phyloP scores from a whole-genome alignment of 1,140 invertebrate species.

The Musca vetustissima region DNA sequence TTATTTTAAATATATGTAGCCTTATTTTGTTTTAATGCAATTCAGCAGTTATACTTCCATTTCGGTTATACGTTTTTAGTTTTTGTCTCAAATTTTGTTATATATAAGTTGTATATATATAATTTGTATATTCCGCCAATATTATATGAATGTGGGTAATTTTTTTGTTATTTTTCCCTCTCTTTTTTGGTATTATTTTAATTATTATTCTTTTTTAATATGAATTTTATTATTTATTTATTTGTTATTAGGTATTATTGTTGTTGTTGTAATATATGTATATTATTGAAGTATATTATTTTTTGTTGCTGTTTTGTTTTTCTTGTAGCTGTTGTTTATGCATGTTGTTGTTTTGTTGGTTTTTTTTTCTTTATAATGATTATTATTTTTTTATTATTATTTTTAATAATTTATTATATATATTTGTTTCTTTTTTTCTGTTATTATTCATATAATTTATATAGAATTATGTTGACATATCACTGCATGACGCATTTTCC shows the following conservation, averaged over 20 bases:
- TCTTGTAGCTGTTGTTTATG: slow-evolving; percentile 29
- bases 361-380: no score
- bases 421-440: slow-evolving; percentile 31
- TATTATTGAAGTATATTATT: slow-evolving; percentile 21
- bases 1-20: slow-evolving; percentile 24
- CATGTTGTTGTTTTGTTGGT: slow-evolving; percentile 31
- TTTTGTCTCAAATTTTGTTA: background rate
- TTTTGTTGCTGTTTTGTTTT: slow-evolving; percentile 5
- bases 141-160: background rate
- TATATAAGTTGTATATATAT: slow-evolving; percentile 10
- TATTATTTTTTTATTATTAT: slow-evolving; percentile 26
- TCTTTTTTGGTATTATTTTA: slow-evolving; percentile 22
- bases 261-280: slow-evolving; percentile 14
- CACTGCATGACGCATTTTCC: slow-evolving; percentile 91
- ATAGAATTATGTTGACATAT: slow-evolving; percentile 56
- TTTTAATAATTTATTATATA: slow-evolving; percentile 31
- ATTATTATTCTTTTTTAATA: background rate
- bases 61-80: slow-evolving; percentile 4
- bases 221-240: background rate
- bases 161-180: background rate
- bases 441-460: slow-evolving; percentile 27
- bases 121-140: background rate
- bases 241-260: background rate
- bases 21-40: slow-evolving; percentile 22
- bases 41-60: slow-evolving; percentile 22